Percentiles rank a stretch among this genome's conserved stretches.
Conservation (phyloP, 2,113 vertebrate species). For the Rousettus leschenaultii region DNA sequence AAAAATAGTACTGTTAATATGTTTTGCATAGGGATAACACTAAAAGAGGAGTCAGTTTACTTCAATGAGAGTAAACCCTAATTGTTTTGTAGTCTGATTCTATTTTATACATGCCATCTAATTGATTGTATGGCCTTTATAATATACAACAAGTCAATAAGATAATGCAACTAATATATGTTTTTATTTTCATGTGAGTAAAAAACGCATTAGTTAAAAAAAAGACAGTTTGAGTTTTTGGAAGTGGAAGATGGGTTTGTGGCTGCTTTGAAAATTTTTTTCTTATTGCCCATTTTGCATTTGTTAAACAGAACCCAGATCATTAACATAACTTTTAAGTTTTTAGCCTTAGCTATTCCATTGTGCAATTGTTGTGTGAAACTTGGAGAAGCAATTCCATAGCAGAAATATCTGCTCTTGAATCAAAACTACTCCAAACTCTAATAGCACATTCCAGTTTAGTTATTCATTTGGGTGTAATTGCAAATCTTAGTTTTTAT, state of each 20-base stretch:
- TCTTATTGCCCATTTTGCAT: background rate
- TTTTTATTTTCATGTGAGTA: conserved; percentile 14
- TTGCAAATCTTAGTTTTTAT: background rate
- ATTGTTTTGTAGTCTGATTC: background rate
- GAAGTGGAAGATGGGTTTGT: background rate
- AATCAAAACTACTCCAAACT: conserved; percentile 12
- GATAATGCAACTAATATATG: background rate
- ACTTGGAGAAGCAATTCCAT: background rate
- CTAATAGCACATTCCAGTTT: background rate
- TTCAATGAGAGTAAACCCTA: background rate
- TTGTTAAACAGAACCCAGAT: background rate
- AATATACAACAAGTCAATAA: background rate
- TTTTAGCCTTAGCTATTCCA: background rate
- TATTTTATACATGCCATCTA: background rate
- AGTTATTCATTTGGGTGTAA: conserved; percentile 27
- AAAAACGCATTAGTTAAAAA: background rate
- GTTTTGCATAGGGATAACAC: background rate
- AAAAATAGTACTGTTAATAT: background rate
- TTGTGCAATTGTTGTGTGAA: conserved; percentile 15
- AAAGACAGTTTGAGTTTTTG: background rate
- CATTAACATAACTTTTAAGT: background rate
- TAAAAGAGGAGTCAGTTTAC: background rate
- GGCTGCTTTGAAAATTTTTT: background rate
- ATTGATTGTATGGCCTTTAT: background rate
- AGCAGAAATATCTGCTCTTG: conserved; percentile 9